Evolutionary conservation across 2,113 vertebrate genomes (phyloP).

Genomic region (Arvicanthis niloticus): DNA sequence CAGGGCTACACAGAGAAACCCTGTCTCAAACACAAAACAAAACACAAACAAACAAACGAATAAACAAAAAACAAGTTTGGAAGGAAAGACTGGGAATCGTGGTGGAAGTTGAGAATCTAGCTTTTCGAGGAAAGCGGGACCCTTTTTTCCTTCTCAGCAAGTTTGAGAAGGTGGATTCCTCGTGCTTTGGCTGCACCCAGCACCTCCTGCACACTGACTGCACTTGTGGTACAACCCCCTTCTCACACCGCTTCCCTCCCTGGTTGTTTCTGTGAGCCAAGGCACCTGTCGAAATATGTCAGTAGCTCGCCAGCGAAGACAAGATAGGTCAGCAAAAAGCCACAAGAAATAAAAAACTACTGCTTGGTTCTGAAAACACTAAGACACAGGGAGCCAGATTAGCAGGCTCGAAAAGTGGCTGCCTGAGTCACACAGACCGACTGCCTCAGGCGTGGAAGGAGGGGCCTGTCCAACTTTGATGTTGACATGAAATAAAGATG

Average conservation of each 20-base stretch:
- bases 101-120: not conserved
- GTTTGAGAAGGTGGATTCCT: not conserved
- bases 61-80: not conserved
- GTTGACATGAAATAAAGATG: constrained; percentile 64
- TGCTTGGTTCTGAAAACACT: not conserved
- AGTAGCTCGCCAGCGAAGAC: constrained; percentile 22
- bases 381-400: not conserved
- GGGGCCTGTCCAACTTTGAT: constrained; percentile 74
- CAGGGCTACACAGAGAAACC: not conserved
- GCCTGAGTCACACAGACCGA: not conserved
- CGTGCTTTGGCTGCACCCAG: not conserved
- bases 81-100: not conserved
- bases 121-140: not conserved
- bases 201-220: not conserved
- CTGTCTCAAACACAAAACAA: not conserved
- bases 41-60: not conserved
- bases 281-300: constrained; percentile 29
- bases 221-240: not conserved
- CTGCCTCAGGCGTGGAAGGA: not conserved
- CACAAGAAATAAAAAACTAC: constrained; percentile 29
- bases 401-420: not conserved
- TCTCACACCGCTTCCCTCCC: not conserved
- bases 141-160: not conserved
- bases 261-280: not conserved
- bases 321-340: constrained; percentile 31